A percentile compares a stretch with the other conserved stretches of the same genome.
Evolutionary conservation across 1,140 invertebrate species (phyloP).

Genomic region (Scaptodrosophila lebanonensis): DNA sequence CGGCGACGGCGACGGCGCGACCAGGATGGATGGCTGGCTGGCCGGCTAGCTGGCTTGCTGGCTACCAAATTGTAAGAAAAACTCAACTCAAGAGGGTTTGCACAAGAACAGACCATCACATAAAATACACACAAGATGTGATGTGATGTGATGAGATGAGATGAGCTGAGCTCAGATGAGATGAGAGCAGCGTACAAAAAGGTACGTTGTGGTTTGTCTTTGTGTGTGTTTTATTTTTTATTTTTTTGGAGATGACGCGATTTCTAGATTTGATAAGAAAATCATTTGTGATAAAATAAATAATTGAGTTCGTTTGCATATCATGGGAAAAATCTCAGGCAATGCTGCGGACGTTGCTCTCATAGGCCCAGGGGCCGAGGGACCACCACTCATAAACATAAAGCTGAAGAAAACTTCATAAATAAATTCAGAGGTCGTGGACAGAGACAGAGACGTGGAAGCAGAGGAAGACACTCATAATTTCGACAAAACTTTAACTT

Average conservation of each 20-base stretch:
- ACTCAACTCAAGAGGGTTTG: slow-evolving; percentile 59
- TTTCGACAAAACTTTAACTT: slow-evolving; percentile 36
- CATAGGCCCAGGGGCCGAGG: slow-evolving; percentile 1
- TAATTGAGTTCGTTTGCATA: slow-evolving; percentile 76
- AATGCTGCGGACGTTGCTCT: slow-evolving; percentile 5
- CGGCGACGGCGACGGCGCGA: slow-evolving; percentile 21
- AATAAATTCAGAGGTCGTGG: slow-evolving; percentile 61
- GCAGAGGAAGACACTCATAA: slow-evolving; percentile 57
- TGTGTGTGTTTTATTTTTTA: slow-evolving; percentile 24
- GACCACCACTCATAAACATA: slow-evolving; percentile 1
- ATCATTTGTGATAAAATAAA: slow-evolving; percentile 76
- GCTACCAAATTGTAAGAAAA: slow-evolving; percentile 61
- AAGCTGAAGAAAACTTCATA: slow-evolving; percentile 26
- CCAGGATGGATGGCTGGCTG: slow-evolving; percentile 1
- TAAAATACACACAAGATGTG: slow-evolving; percentile 57
- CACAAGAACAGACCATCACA: slow-evolving; percentile 31
- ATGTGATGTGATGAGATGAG: slow-evolving; percentile 16
- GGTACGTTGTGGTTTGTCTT: slow-evolving; percentile 24
- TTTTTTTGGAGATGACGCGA: slow-evolving; percentile 54
- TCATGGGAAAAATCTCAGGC: slow-evolving; percentile 62
- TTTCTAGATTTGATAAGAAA: slow-evolving; percentile 73
- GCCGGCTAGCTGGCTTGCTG: neutral
- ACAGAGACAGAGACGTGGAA: too few relatives aligned
- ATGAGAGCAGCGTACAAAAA: slow-evolving; percentile 44
- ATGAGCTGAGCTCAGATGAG: neutral